Percentiles rank a stretch among this genome's conserved stretches.
These are phyloP conservation scores for Diploscapter pachys DNA, from an alignment of 1,140 invertebrate genomes.

Conservation along the genomic window DNA sequence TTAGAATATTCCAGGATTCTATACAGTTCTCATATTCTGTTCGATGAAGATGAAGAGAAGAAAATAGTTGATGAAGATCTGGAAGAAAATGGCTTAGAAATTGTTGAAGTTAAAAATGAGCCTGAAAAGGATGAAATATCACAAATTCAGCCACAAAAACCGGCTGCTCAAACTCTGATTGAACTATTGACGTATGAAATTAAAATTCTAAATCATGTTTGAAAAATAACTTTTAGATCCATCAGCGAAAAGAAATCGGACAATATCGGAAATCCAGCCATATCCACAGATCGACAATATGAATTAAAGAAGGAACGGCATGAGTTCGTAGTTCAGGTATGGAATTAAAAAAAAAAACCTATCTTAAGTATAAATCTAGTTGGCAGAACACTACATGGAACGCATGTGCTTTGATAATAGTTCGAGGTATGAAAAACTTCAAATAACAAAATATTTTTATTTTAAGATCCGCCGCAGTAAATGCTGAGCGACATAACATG, in stretches of 20 bases:
- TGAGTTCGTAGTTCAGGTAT: conserved; percentile 3
- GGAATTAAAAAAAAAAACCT: no score
- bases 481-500: conserved; percentile 19
- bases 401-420: conserved; percentile 10
- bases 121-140: not conserved
- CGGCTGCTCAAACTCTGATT: not conserved
- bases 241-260: not conserved
- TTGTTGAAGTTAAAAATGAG: not conserved
- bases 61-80: not conserved
- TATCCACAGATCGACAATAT: conserved; percentile 11
- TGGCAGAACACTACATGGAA: conserved; percentile 15
- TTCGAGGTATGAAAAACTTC: not conserved
- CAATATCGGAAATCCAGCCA: not conserved
- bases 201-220: no score
- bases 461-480: conserved; percentile 16
- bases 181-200: no score
- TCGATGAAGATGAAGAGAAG: conserved; percentile 11
- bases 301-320: conserved; percentile 20
- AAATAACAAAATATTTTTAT: not conserved
- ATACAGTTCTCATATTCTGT: not conserved
- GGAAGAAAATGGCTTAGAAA: not conserved
- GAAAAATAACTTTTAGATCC: conserved; percentile 5
- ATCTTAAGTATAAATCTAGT: no score
- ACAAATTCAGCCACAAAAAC: not conserved
- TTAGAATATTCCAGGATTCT: not conserved